A percentile compares a stretch with the other conserved stretches of the same genome.
phyloP scores from a whole-genome alignment of 2,888 invertebrate genomes.

The Schizaphis graminum region DNA sequence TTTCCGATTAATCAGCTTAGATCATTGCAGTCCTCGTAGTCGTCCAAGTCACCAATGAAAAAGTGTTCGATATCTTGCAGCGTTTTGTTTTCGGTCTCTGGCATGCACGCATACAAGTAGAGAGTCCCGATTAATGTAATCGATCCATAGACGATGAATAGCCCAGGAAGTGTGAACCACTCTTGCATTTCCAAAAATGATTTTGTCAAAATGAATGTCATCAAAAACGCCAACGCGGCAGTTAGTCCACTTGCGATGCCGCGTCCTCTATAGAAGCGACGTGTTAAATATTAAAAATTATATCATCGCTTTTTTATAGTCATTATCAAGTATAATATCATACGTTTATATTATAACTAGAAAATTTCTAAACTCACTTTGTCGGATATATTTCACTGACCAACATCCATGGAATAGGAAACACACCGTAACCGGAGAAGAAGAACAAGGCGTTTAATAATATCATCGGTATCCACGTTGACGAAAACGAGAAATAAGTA shows the following conservation, averaged over 20 bases:
- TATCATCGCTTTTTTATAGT: background rate
- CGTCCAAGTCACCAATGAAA: slow-evolving; percentile 51
- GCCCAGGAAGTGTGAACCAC: slow-evolving; percentile 67
- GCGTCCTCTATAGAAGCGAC: slow-evolving; percentile 72
- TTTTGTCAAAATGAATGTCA: slow-evolving; percentile 74
- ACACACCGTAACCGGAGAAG: slow-evolving; percentile 71
- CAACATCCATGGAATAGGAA: slow-evolving; percentile 74
- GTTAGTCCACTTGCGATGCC: slow-evolving; percentile 74
- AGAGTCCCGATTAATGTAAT: slow-evolving; percentile 76
- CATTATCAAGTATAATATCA: background rate
- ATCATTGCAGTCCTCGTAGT: background rate
- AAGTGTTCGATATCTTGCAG: slow-evolving; percentile 78
- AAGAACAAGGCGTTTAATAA: slow-evolving; percentile 72
- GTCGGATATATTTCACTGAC: slow-evolving; percentile 76
- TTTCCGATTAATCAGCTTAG: background rate
- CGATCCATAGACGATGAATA: slow-evolving; percentile 69
- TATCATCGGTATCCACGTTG: slow-evolving; percentile 72
- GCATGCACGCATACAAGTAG: slow-evolving; percentile 79
- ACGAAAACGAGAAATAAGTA: slow-evolving; percentile 70
- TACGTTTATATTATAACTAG: background rate
- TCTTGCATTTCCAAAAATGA: slow-evolving; percentile 70
- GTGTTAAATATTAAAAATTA: background rate
- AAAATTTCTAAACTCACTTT: slow-evolving; percentile 71
- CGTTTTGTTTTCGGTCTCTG: slow-evolving; percentile 86
- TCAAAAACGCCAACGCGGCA: slow-evolving; percentile 74